A percentile compares a stretch with the other conserved stretches of the same genome.
These are phyloP conservation scores for Anguilla rostrata DNA, from an alignment of 2,113 vertebrate genomes.

Conservation along the genomic window DNA sequence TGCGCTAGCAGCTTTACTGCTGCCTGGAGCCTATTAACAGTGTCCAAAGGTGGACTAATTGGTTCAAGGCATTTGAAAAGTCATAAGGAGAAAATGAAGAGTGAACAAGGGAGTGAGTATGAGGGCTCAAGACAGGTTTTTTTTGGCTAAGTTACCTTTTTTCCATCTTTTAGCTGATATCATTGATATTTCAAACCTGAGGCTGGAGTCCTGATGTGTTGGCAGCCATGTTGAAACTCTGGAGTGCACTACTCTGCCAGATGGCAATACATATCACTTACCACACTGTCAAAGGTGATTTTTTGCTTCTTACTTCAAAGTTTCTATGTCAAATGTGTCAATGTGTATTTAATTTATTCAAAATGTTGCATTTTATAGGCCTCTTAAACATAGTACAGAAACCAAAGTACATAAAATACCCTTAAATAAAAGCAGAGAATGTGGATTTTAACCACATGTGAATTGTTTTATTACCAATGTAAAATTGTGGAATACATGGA, in stretches of 20 bases:
- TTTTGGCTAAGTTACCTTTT: not conserved
- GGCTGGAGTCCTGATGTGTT: not conserved
- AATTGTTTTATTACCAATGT: too few species aligned
- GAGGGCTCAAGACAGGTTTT: not conserved
- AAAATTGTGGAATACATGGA: too few species aligned
- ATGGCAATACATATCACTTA: conserved; percentile 9
- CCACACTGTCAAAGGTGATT: conserved; percentile 19
- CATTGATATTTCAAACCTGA: not conserved
- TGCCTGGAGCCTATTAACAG: conserved; percentile 3
- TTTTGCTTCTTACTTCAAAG: not conserved
- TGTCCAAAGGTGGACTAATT: conserved; percentile 8
- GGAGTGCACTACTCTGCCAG: conserved; percentile 22
- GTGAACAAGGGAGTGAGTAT: not conserved
- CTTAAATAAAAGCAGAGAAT: too few species aligned
- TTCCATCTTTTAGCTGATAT: not conserved
- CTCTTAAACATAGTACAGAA: not conserved
- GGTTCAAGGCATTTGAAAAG: conserved; percentile 13
- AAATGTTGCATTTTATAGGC: not conserved
- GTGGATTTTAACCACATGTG: too few species aligned
- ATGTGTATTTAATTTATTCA: not conserved
- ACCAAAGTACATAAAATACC: too few species aligned
- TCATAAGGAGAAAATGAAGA: not conserved
- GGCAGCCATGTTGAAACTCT: conserved; percentile 18
- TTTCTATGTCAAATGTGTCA: not conserved
- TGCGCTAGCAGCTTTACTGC: not conserved